Base-by-base conservation (phyloP, 2,888 invertebrate genomes). In the Drosophila melanosoma region DNA sequence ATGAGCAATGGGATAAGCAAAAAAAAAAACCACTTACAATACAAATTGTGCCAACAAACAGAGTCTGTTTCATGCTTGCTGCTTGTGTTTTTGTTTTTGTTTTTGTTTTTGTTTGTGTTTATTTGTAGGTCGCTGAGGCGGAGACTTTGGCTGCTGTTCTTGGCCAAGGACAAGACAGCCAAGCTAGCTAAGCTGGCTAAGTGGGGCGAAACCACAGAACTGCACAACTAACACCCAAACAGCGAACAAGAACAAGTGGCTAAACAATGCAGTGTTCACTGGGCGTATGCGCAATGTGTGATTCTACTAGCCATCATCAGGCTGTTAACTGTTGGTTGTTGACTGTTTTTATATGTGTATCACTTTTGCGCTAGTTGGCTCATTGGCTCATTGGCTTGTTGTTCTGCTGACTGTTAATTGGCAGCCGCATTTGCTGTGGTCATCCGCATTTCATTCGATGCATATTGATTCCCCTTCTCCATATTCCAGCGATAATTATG, bases 231-330 rank as follows among this genome's bases (percentile, higher is more conserved):
- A 65, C 67, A 48, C 52, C 54, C 36, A 38, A 54, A 17, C 67
- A 20, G 29, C 35, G 15, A 32, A 40, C 29, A 42, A 58, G 40
- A 32, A 57, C 23, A 26, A 48, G 36, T 33, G 17, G 45, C 3
- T 17, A 56, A 57, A 49, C 17, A 23, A 23, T 23, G 45, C 45
- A 45, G 23, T 8, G 8, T 26, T 23, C 26, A 56, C 51, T 23
- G 32, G 61, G 70, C 70, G 61, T 69, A 69, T 69, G 60, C 38
- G 61, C 69, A 69, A 70, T 69, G 56, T 52, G 45, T 53, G 52
- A 17, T 20, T n/a, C 15, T 23, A 17, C 23, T 7, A 20, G 23
- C 4, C 20, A 54, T 15, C 26, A 20, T 15, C 26, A 20, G n/a
- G 20, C 32, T n/a, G 32, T 3, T 52, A 52, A 11, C 32, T 32